Evolutionary conservation across 2,888 invertebrate genomes (phyloP).

Genomic region (Drepana falcataria): DNA sequence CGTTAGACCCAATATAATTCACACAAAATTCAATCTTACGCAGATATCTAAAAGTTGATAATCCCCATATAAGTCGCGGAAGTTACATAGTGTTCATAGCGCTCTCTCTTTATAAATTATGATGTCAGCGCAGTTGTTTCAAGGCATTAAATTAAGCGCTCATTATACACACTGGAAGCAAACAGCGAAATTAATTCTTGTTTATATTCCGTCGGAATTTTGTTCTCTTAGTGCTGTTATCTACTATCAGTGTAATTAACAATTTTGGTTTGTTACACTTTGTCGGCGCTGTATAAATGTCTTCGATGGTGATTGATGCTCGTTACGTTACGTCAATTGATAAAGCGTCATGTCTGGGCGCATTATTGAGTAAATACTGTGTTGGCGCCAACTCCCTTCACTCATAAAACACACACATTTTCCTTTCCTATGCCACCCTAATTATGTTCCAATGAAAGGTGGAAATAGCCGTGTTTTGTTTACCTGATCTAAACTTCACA

Average conservation of each 20-base stretch:
- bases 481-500: conserved; percentile 1
- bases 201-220: not conserved
- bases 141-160: conserved; percentile 1
- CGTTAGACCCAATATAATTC: too few species aligned
- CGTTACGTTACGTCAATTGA: not conserved
- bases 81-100: not conserved
- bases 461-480: conserved; percentile 2
- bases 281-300: conserved; percentile 1
- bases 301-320: not conserved
- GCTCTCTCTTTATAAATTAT: not conserved
- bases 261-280: not conserved
- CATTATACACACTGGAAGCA: not conserved
- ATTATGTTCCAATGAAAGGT: not conserved
- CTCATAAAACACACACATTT: not conserved
- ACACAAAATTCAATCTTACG: not conserved
- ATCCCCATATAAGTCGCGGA: not conserved
- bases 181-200: not conserved
- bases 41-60: not conserved
- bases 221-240: conserved; percentile 1
- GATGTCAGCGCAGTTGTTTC: not conserved
- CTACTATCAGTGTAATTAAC: not conserved
- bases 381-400: not conserved
- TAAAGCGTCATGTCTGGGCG: not conserved
- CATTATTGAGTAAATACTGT: not conserved
- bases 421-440: not conserved